Evolutionary conservation across 1,140 invertebrate genomes (phyloP), one percentile per base, ranked within the genome.

Genomic region (Cyclina sinensis): DNA sequence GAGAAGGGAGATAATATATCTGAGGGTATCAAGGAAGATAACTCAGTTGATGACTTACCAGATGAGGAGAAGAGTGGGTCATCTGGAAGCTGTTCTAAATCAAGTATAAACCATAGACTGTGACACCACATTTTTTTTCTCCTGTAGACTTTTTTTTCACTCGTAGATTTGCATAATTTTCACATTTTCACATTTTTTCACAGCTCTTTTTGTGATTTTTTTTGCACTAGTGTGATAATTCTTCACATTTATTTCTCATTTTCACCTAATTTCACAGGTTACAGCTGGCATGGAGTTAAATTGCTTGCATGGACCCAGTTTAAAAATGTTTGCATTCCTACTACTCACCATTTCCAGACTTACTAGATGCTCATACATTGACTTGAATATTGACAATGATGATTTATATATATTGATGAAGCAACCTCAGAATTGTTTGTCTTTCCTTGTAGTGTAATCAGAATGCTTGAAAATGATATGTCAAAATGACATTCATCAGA

Each of bases 1-100:
- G 59, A 76, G 24, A 76, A 65, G 73, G 84, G 84, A 46, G 84
- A 78, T 62, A 76, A 76, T 65, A 73, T 65, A 46, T n/a, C 83
- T 39, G 74, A 76, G 24, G 12, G 24, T 46, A 7, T 18, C 27
- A 86, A 79, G 73, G 84, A 68, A 62, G 85, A 87, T 51, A 59
- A 59, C 3, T 16, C 24, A 59, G 78, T 24, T 30, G 32, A n/a
- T 37, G 57, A 62, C 37, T 7, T n/a, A 39, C n/a, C 27, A 14
- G 21, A 18, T 32, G 39, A 73, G 3, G 68, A 68, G 16, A 83
- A 68, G 7, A 62, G 43, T 73, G 30, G 12, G 54, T 27, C 30
- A 54, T 21, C 65, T 27, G 68, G 32, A 35, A 51, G 46, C 39
- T 24, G 16, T 70, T 11, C 11, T 16, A 21, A 27, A 14, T 9